Base-by-base conservation (phyloP, 2,113 vertebrate genomes). In the Cepphus grylle region DNA sequence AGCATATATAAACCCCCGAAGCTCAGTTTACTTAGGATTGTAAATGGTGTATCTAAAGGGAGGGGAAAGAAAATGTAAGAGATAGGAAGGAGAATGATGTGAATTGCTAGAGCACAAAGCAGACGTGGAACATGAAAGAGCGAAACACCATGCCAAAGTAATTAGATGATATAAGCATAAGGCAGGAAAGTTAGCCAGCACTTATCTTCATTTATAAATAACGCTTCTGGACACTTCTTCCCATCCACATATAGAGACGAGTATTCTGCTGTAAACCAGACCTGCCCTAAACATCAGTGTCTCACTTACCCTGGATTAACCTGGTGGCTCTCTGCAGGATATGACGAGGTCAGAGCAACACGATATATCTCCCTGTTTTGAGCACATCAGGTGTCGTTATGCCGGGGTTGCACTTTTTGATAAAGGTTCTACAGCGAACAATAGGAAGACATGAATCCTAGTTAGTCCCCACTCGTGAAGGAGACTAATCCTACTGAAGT, bases 141-240 rank as follows among this genome's bases (percentile, higher is more conserved):
- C 0, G 2, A 53, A 91, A 38, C 1, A 4, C 49, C 42, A 17
- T 95, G 94, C 95, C 95, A 97, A 95, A 96, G 91, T 73, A 96
- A 97, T 96, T 96, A 94, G 78, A 96, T 92, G 93, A 96, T 94
- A 94, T 87, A 97, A 96, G 93, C 93, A 84, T 38, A 96, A 95
- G 72, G 81, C 91, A 81, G 81, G 83, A 86, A 78, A 83, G 73
- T 85, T 78, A 94, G 86, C 80, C 92, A 92, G 78, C 66, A 34
- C 91, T 93, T 97, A 97, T 97, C 87, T 96, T 78, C 63, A 16
- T 94, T 90, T 96, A 93, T 95, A 97, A 97, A 96, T 94, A 97
- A 96, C 0, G 19, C 83, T 95, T 96, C 93, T 94, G 83, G 52
- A 88, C 83, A 58, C 88, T 94, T 90, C 91, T 94, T 85, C 81